Conservation (phyloP, 2,888 invertebrate species). For the Nowickia ferox region DNA sequence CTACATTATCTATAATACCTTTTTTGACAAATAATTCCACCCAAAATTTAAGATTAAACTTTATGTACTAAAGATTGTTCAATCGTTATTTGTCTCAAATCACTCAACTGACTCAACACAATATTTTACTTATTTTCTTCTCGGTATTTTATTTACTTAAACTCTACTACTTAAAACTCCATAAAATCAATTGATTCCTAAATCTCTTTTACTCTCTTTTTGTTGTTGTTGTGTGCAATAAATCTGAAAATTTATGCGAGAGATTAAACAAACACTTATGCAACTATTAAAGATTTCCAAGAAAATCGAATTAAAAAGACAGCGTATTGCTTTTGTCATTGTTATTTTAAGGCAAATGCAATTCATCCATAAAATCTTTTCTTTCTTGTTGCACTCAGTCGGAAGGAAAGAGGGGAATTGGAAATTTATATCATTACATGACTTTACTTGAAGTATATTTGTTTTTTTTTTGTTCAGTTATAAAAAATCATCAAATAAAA, state of each 20-base stretch:
- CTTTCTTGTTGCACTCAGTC: not conserved
- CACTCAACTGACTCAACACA: not conserved
- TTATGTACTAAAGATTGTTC: not conserved
- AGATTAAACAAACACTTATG: conserved; percentile 45
- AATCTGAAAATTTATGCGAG: conserved; percentile 56
- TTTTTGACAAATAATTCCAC: no score
- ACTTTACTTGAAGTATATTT: conserved; percentile 22
- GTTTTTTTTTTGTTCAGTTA: not conserved
- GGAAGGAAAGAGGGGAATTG: not conserved
- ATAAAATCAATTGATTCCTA: conserved; percentile 42
- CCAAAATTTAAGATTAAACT: no score
- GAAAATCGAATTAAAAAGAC: conserved; percentile 31
- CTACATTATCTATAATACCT: no score
- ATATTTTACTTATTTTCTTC: not conserved
- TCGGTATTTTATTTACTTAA: not conserved
- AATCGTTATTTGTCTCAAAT: not conserved
- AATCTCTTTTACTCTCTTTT: conserved; percentile 1
- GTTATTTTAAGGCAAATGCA: not conserved
- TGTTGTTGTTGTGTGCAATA: conserved; percentile 29
- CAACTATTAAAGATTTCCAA: conserved; percentile 36
- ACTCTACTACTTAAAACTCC: conserved; percentile 10
- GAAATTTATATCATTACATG: conserved; percentile 20
- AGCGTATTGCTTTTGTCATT: conserved; percentile 39
- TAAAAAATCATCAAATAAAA: conserved; percentile 6
- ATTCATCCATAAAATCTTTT: conserved; percentile 16